Evolutionary conservation across 2,113 vertebrate species (phyloP), one percentile per base, ranked within the genome.

Genomic region (Phoenicopterus ruber): DNA sequence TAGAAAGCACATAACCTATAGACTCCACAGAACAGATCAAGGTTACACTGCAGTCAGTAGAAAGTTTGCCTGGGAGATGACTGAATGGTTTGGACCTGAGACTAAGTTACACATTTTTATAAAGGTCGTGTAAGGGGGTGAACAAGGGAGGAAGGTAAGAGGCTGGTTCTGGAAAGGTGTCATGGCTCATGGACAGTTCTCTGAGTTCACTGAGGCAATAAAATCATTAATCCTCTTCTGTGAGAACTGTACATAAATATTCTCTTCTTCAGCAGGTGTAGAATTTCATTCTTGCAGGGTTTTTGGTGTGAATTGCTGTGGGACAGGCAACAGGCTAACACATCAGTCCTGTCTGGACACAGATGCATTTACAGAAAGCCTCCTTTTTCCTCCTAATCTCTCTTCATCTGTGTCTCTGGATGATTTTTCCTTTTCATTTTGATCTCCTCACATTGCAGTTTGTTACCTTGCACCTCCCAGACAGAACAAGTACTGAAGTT

Each of bases 191-290:
- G 42, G 40, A 70, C 73, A 87, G 63, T 67, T 69, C 57, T 89
- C 52, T 46, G 70, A 87, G 82, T 66, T 88, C 22, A 36, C 49
- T 85, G 82, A 91, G 50, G 59, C 40, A 93, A 86, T 34, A 79
- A 89, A 87, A 67, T 69, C n/a, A 24, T 46, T 93, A 79, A 94
- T 82, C 46, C 36, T 70, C 31, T 71, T 77, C 78, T 89, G 54
- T 85, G 92, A 93, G 84, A 93, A 91, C 4, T 92, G 36, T 70
- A 87, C 40, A 44, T 74, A 87, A 88, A 80, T 95, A 65, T 24
- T 74, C 40, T 36, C 36, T 88, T 92, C 58, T 94, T 55, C 59
- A 86, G 36, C 87, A 73, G 29, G 47, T 93, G 63, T 81, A 88
- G 42, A 91, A 91, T 91, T 91, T 81, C 52, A 85, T 65, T 26